These are phyloP conservation scores for Hystrix cristata DNA, from an alignment of 2,113 vertebrate species.

Conservation along the genomic window DNA sequence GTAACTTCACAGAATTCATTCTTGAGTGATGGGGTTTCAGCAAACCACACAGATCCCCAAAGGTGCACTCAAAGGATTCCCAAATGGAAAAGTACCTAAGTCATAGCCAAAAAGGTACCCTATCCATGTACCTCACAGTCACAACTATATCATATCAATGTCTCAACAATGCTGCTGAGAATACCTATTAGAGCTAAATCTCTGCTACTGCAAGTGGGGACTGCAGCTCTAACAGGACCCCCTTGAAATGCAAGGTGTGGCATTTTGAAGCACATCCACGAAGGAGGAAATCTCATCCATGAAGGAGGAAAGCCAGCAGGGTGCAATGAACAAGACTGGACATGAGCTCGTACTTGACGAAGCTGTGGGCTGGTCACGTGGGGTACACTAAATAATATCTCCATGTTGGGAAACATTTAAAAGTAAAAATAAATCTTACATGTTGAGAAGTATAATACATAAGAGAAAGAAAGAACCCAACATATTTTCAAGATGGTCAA, in stretches of 20 bases:
- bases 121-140: background rate
- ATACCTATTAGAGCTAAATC: background rate
- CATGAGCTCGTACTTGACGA: no score
- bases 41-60: background rate
- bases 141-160: background rate
- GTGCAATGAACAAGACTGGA: background rate
- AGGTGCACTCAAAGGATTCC: background rate
- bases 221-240: no score
- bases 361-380: background rate
- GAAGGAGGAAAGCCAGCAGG: no score
- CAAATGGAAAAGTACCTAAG: background rate
- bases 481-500: slow-evolving; percentile 17
- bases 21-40: background rate
- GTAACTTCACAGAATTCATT: background rate
- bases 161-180: background rate
- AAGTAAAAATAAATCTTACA: background rate
- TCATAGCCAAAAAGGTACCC: background rate
- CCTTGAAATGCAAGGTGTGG: no score
- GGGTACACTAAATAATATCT: background rate
- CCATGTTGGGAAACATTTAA: background rate
- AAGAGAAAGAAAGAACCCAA: background rate
- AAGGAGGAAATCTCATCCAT: no score
- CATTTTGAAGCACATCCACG: background rate
- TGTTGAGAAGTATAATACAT: background rate
- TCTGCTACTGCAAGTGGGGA: accelerated